A percentile compares a stretch with the other conserved stretches of the same genome.
Evolutionary conservation across 2,797 vertebrate genomes (phyloP).

Genomic region (Melanotaenia pygmaea): DNA sequence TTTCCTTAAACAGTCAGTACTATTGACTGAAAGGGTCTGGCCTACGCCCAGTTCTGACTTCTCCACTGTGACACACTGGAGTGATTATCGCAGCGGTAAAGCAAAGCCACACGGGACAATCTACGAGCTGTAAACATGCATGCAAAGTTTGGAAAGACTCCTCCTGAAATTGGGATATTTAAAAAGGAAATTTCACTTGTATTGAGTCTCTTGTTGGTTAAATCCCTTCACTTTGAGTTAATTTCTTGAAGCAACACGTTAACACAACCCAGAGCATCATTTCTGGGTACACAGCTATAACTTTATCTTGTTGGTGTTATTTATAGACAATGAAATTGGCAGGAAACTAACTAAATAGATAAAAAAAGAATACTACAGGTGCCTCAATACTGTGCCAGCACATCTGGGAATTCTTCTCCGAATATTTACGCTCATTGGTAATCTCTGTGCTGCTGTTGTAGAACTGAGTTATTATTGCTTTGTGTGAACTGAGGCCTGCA

Average conservation of each 20-base stretch:
- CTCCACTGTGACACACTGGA: slow-evolving; percentile 66
- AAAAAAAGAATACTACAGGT: slow-evolving; percentile 31
- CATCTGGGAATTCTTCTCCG: slow-evolving; percentile 60
- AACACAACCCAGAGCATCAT: not conserved
- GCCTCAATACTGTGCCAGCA: slow-evolving; percentile 42
- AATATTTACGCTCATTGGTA: slow-evolving; percentile 51
- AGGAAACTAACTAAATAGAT: not conserved
- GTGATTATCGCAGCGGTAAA: slow-evolving; percentile 70
- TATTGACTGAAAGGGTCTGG: slow-evolving; percentile 58
- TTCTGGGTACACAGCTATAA: not conserved
- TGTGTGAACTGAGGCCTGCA: slow-evolving; percentile 49
- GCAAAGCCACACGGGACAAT: slow-evolving; percentile 65
- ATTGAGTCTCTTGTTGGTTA: slow-evolving; percentile 15
- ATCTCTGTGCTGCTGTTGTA: slow-evolving; percentile 39
- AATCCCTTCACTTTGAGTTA: slow-evolving; percentile 5
- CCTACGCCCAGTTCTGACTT: slow-evolving; percentile 56
- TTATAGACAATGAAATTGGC: not conserved
- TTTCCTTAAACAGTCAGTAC: slow-evolving; percentile 44
- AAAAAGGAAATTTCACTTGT: slow-evolving; percentile 16
- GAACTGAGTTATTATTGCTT: slow-evolving; percentile 55
- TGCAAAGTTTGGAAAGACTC: slow-evolving; percentile 54
- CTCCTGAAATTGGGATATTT: slow-evolving; percentile 24
- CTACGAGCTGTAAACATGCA: slow-evolving; percentile 58
- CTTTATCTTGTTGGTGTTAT: not conserved
- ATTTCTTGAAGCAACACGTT: slow-evolving; percentile 19